Conservation (phyloP, 1,140 invertebrate species). For the Paramacrobiotus metropolitanus region DNA sequence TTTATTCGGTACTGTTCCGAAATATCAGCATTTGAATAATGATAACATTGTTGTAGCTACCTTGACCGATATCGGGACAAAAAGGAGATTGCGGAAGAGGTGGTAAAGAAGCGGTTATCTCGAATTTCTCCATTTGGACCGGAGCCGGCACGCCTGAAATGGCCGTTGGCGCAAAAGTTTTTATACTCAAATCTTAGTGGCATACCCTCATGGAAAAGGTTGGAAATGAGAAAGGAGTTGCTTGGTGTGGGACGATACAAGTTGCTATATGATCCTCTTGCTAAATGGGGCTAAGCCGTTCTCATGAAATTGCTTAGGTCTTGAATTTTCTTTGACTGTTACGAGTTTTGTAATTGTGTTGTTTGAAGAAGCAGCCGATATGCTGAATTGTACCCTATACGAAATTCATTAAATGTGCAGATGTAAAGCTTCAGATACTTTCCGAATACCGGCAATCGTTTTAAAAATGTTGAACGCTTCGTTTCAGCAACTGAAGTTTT, state of each 20-base stretch:
- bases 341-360: not conserved
- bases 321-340: not conserved
- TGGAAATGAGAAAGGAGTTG: constrained; percentile 13
- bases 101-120: constrained; percentile 51
- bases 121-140: constrained; percentile 53
- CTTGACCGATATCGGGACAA: constrained; percentile 70
- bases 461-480: too few species aligned
- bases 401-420: too few species aligned
- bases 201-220: constrained; percentile 47
- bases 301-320: not conserved
- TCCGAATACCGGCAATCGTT: too few species aligned
- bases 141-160: constrained; percentile 38
- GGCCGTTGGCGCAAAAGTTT: constrained; percentile 36
- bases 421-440: too few species aligned
- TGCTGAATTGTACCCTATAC: not conserved
- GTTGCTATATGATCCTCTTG: constrained; percentile 13
- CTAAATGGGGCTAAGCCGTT: not conserved
- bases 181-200: constrained; percentile 20
- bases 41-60: constrained; percentile 42
- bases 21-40: too few species aligned
- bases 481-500: too few species aligned
- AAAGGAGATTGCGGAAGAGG: constrained; percentile 64
- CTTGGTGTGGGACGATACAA: constrained; percentile 17
- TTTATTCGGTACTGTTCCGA: too few species aligned
- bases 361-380: not conserved